Percentiles rank a stretch among this genome's conserved stretches.
Evolutionary conservation across 2,888 invertebrate species (phyloP).

Genomic region (Erebia aethiops): DNA sequence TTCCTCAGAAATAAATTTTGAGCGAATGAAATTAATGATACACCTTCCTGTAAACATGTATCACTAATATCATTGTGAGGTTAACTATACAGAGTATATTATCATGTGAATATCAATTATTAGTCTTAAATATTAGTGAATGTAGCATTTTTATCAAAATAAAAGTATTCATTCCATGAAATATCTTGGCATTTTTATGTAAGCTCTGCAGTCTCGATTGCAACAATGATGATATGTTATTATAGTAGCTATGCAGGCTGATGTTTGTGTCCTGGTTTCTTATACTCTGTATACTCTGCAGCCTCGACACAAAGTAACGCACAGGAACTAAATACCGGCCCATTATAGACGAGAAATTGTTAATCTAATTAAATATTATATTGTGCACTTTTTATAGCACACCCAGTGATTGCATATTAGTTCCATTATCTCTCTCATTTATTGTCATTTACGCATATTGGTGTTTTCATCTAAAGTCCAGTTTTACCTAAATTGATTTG

Average conservation of each 20-base stretch:
- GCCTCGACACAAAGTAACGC: constrained; percentile 39
- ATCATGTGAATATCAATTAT: constrained; percentile 41
- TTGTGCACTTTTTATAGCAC: background rate
- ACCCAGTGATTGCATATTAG: background rate
- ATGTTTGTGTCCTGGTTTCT: constrained; percentile 28
- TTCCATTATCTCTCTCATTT: background rate
- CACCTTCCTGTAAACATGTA: constrained; percentile 10
- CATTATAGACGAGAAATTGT: background rate
- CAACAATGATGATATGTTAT: constrained; percentile 2
- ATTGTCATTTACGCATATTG: too few relatives aligned
- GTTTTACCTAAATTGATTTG: too few relatives aligned
- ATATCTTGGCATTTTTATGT: constrained; percentile 39
- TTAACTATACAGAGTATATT: constrained; percentile 51
- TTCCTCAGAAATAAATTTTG: constrained; percentile 23
- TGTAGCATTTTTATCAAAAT: constrained; percentile 45
- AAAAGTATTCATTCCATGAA: constrained; percentile 53
- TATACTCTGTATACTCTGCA: constrained; percentile 41
- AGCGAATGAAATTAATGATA: constrained; percentile 32
- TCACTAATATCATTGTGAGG: constrained; percentile 41
- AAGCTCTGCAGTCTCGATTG: constrained; percentile 19
- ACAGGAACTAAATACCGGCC: constrained; percentile 31
- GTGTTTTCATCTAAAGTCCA: too few relatives aligned
- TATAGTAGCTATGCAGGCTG: constrained; percentile 15
- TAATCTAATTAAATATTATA: background rate
- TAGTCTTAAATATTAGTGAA: constrained; percentile 36